These are phyloP conservation scores for Hydrotaea diabolus DNA, from an alignment of 2,888 invertebrate genomes.

Conservation along the genomic window DNA sequence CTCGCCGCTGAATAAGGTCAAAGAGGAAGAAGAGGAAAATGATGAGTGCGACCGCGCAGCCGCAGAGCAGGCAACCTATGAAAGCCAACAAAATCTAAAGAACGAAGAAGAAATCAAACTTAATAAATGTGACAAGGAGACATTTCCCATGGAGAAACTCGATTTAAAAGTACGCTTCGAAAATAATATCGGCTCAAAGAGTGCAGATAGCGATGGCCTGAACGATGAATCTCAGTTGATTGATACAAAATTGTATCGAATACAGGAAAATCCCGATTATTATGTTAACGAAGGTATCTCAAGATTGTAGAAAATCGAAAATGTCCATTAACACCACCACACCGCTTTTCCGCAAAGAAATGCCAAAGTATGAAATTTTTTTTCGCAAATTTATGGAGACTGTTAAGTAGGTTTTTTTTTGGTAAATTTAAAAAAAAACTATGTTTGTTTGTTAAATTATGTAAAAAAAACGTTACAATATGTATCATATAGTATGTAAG, in stretches of 20 bases:
- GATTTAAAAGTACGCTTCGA: constrained; percentile 63
- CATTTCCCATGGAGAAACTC: constrained; percentile 7
- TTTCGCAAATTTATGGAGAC: constrained; percentile 40
- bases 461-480: constrained; percentile 3
- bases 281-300: constrained; percentile 76
- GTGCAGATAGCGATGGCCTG: constrained; percentile 49
- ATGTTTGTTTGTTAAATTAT: not conserved
- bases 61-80: not conserved
- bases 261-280: constrained; percentile 68
- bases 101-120: constrained; percentile 52
- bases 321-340: not conserved
- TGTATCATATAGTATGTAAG: constrained; percentile 5
- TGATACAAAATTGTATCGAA: constrained; percentile 53
- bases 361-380: constrained; percentile 21
- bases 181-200: constrained; percentile 45
- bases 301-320: constrained; percentile 70
- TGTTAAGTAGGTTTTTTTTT: constrained; percentile 15
- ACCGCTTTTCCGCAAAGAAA: constrained; percentile 10
- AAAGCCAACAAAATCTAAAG: constrained; percentile 26
- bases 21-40: constrained; percentile 48
- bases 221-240: constrained; percentile 65
- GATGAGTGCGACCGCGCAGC: too few relatives aligned
- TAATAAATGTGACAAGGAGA: not conserved
- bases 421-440: not conserved
- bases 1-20: constrained; percentile 52